Evolutionary conservation across 2,888 invertebrate species (phyloP), one percentile per base, ranked within the genome.

Genomic region (Noctua pronuba): DNA sequence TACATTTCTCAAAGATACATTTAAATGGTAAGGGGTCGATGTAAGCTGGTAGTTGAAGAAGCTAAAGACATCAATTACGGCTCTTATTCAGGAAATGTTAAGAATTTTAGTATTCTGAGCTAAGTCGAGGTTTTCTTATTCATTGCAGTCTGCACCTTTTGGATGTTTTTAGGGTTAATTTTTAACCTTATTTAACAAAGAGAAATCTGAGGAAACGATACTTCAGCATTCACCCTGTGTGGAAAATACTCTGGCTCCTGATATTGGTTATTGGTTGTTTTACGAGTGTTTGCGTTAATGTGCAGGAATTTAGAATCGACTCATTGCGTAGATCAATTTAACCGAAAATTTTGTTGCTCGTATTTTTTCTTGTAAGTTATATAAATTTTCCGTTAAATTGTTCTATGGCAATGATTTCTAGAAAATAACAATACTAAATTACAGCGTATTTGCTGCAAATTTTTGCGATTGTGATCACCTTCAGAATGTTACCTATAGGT

Each of bases 1-100:
- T 62, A 67, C 41, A 71, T 75, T 75, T 67, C 5, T 11, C 16
- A 80, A 70, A 73, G 31, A 55, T 38, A 28, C 31, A 35, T 77
- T 71, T 58, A 69, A 70, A 67, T 69, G 8, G 41, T 1, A 21
- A 68, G 24, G 13, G 66, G 8, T 80, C 77, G 65, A 13, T 35
- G 1, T 73, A 67, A 28, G 13, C 21, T 80, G 75, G 80, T 68
- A 18, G 38, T 31, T 55, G n/a, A 67, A 65, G 46, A 24, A 76
- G 49, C 60, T 67, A 76, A 66, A 78, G 75, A 74, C 81, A 77
- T 83, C 67, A 80, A 85, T 80, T 80, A 83, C 67, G 70, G 35
- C n/a, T 67, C 58, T 79, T 73, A 76, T 81, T 75, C 67, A 73
- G 67, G 65, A 65, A 80, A 80, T 73, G 73, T 60, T 67, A 67